These are phyloP conservation scores for Chrysotoxum bicinctum DNA, from an alignment of 2,888 invertebrate species.

Conservation along the genomic window DNA sequence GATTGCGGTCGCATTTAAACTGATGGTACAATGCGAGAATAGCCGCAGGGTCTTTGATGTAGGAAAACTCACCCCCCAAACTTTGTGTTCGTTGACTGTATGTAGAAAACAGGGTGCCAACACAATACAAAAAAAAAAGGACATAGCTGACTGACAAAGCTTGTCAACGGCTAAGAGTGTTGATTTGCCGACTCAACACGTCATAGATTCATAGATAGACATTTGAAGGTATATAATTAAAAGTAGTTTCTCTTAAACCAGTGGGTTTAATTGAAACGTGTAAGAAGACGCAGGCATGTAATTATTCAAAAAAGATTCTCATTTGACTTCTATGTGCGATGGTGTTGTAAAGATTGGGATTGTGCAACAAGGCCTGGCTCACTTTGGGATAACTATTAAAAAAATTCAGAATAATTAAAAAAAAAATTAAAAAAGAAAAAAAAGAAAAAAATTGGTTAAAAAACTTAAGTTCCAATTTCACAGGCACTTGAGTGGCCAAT, in stretches of 20 bases:
- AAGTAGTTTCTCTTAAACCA: slow-evolving; percentile 8
- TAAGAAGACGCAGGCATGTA: slow-evolving; percentile 13
- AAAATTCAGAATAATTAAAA: neutral
- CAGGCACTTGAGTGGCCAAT: too few relatives aligned
- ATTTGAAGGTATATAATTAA: slow-evolving; percentile 1
- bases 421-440: neutral
- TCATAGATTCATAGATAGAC: neutral
- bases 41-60: slow-evolving; percentile 46
- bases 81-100: too few relatives aligned
- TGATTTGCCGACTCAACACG: neutral
- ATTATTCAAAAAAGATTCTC: neutral
- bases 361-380: neutral
- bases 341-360: neutral
- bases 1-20: slow-evolving; percentile 69
- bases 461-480: too few relatives aligned
- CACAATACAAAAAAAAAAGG: neutral
- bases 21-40: slow-evolving; percentile 32
- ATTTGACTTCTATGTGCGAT: neutral
- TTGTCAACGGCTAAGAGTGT: slow-evolving; percentile 10
- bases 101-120: neutral
- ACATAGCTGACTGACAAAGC: neutral
- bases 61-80: slow-evolving; percentile 47
- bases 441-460: neutral
- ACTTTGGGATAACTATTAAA: neutral
- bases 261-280: slow-evolving; percentile 12